Percentiles rank a stretch among this genome's conserved stretches.
phyloP scores from a whole-genome alignment of 2,888 invertebrate species.

The Agrochola litura region DNA sequence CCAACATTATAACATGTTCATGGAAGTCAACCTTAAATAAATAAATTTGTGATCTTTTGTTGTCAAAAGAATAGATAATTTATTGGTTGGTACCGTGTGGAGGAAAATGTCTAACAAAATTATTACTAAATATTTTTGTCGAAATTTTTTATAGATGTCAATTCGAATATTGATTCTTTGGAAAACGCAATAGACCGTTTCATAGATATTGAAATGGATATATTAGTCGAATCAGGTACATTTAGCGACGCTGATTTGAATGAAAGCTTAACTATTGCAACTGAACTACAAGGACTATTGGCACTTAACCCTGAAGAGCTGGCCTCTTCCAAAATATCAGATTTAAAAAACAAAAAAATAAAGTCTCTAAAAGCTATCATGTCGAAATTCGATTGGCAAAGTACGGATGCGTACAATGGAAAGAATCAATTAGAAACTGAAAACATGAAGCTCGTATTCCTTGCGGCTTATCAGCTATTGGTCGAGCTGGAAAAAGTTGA shows the following conservation, averaged over 20 bases:
- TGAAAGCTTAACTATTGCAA: conserved; percentile 69
- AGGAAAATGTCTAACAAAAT: neutral
- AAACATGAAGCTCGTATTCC: conserved; percentile 70
- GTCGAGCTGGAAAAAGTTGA: conserved; percentile 68
- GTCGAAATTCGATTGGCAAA: conserved; percentile 75
- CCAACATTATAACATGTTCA: neutral
- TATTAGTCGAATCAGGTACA: conserved; percentile 58
- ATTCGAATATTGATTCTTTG: conserved; percentile 77
- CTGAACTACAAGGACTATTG: conserved; percentile 68
- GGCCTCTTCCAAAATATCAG: conserved; percentile 45
- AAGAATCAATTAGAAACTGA: conserved; percentile 68
- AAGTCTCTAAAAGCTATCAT: conserved; percentile 65
- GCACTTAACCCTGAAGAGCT: conserved; percentile 52
- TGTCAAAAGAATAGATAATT: neutral
- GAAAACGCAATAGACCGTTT: conserved; percentile 75
- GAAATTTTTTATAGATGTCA: conserved; percentile 77
- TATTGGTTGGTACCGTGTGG: neutral
- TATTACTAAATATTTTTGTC: conserved; percentile 19
- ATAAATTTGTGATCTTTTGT: neutral
- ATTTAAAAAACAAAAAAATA: conserved; percentile 68
- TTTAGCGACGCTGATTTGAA: conserved; percentile 67
- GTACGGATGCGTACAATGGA: conserved; percentile 69
- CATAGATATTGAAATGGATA: conserved; percentile 69
- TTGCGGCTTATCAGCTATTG: conserved; percentile 74
- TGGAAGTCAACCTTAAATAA: neutral